Conservation (phyloP, 1,140 invertebrate species). For the Pseudobourletiella spinata region DNA sequence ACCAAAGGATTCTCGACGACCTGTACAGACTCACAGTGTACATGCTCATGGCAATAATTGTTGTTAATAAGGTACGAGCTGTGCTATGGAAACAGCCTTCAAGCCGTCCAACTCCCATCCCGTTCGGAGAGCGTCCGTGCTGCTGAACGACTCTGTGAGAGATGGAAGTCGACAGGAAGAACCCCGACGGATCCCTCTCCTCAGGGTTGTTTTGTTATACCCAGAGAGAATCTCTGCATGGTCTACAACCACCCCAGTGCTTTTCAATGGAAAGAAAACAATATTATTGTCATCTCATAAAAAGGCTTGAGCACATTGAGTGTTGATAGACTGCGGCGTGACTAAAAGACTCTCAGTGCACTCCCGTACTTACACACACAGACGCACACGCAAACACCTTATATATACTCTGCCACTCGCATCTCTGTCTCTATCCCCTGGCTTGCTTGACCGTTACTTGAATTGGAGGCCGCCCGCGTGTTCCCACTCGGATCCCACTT, state of each 20-base stretch:
- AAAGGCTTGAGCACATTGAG: constrained; percentile 5
- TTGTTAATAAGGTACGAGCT: too few species aligned
- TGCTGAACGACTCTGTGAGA: too few species aligned
- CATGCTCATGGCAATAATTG: too few species aligned
- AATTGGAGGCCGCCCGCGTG: not conserved
- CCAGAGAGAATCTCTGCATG: constrained; percentile 25
- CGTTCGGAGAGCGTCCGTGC: too few species aligned
- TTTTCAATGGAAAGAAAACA: constrained; percentile 25
- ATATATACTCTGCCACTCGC: too few species aligned
- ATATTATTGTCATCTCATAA: constrained; percentile 27
- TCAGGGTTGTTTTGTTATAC: constrained; percentile 26
- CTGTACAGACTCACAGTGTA: too few species aligned
- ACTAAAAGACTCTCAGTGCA: not conserved
- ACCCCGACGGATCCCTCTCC: constrained; percentile 20
- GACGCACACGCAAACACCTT: too few species aligned
- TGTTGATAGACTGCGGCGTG: not conserved
- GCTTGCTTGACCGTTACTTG: constrained; percentile 9
- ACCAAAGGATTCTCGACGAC: too few species aligned
- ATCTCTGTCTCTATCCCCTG: not conserved
- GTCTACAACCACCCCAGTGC: constrained; percentile 16
- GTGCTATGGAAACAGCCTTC: too few species aligned
- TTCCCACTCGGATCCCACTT: not conserved
- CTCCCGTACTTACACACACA: too few species aligned
- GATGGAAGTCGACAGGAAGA: too few species aligned
- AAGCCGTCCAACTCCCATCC: too few species aligned